Evolutionary conservation across 2,113 vertebrate genomes (phyloP).

Genomic region (Condylura cristata): DNA sequence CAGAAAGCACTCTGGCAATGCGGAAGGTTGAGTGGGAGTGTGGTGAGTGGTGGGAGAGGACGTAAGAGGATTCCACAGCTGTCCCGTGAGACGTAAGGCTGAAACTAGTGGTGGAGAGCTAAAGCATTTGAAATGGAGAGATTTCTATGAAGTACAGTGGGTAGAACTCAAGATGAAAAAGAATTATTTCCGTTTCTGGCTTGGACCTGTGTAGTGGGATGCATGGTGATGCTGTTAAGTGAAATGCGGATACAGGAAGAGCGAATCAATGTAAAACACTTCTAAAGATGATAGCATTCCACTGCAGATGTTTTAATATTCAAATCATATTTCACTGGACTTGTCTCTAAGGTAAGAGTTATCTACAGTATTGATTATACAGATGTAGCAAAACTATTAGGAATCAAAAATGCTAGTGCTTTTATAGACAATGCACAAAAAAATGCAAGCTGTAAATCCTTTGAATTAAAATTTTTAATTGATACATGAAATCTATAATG

Average conservation of each 20-base stretch:
- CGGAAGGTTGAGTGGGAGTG: not conserved
- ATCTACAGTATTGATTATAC: constrained; percentile 39
- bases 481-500: not conserved
- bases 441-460: not conserved
- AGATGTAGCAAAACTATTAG: constrained; percentile 35
- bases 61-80: not conserved
- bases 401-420: constrained; percentile 31
- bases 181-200: constrained; percentile 61
- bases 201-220: constrained; percentile 12
- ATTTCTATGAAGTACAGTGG: constrained; percentile 29
- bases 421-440: constrained; percentile 37
- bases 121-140: not conserved
- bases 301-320: constrained; percentile 68
- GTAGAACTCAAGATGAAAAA: constrained; percentile 28
- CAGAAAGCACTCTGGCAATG: not conserved
- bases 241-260: constrained; percentile 61
- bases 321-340: constrained; percentile 48
- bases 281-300: constrained; percentile 52
- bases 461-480: constrained; percentile 48
- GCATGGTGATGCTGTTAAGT: constrained; percentile 45
- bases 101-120: not conserved
- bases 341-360: constrained; percentile 47
- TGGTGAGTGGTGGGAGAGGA: not conserved
- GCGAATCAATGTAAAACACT: constrained; percentile 67
- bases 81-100: not conserved